Conservation (phyloP, 2,113 vertebrate genomes). For the Nasalis larvatus region DNA sequence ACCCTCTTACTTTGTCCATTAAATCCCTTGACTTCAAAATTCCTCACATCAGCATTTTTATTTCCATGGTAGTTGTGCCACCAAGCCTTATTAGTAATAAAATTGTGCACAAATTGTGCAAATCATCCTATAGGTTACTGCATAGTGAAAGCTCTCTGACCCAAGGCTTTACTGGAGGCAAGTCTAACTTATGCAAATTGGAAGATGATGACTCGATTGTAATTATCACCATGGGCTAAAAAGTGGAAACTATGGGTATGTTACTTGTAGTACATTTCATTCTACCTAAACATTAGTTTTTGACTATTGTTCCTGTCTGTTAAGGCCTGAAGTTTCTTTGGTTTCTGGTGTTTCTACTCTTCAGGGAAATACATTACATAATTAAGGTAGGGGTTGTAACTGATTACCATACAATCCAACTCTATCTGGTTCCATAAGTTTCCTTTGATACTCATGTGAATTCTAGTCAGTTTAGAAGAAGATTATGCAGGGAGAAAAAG, state of each 20-base stretch:
- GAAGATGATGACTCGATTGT: conserved; percentile 11
- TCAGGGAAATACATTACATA: conserved; percentile 44
- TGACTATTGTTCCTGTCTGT: conserved; percentile 15
- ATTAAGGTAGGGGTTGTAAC: conserved; percentile 9
- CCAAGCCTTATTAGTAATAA: neutral
- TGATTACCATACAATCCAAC: neutral
- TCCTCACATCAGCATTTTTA: conserved; percentile 31
- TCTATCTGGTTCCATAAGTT: neutral
- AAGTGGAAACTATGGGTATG: neutral
- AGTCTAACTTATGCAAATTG: conserved; percentile 10
- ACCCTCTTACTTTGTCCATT: neutral
- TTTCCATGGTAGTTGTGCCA: neutral
- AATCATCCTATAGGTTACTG: neutral
- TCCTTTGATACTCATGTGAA: neutral
- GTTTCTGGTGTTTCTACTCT: conserved; percentile 1
- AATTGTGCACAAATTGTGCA: neutral
- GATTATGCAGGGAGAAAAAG: neutral
- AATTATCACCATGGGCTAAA: neutral
- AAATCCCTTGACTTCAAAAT: conserved; percentile 6
- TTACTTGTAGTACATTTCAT: neutral
- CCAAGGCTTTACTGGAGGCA: neutral
- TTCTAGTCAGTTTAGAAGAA: neutral
- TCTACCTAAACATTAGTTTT: conserved; percentile 9
- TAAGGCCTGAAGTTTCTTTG: neutral
- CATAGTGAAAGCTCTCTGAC: neutral